These are phyloP conservation scores for Liposcelis brunnea DNA, from an alignment of 2,888 invertebrate species.

Conservation along the genomic window DNA sequence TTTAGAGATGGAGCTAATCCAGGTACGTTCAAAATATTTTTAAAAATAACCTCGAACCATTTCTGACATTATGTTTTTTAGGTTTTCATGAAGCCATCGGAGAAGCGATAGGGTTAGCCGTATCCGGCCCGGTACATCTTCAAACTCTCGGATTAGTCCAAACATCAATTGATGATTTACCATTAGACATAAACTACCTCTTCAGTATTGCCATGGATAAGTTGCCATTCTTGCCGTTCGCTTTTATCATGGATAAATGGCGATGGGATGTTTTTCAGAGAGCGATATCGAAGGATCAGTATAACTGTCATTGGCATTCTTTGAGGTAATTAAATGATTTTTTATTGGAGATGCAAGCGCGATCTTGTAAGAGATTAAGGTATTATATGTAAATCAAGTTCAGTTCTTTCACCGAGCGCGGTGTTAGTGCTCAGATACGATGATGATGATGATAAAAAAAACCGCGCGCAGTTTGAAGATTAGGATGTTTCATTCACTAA, in stretches of 20 bases:
- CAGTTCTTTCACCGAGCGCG: neutral
- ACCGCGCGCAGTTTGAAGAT: too few relatives aligned
- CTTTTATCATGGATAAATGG: constrained; percentile 71
- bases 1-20: constrained; percentile 88
- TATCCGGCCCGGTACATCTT: constrained; percentile 68
- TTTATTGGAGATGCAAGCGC: neutral
- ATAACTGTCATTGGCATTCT: constrained; percentile 80
- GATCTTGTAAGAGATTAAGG: neutral
- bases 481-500: too few relatives aligned
- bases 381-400: constrained; percentile 4
- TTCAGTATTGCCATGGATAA: constrained; percentile 76
- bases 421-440: too few relatives aligned
- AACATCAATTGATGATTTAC: constrained; percentile 60
- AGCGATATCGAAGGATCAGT: constrained; percentile 51
- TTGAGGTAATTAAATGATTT: constrained; percentile 36
- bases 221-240: constrained; percentile 66
- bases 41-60: neutral
- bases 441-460: too few relatives aligned
- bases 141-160: constrained; percentile 66
- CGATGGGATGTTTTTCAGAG: constrained; percentile 72
- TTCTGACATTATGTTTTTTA: constrained; percentile 21
- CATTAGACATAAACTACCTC: constrained; percentile 70
- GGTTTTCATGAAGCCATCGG: constrained; percentile 90
- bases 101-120: constrained; percentile 71
- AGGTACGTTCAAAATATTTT: constrained; percentile 32